Conservation (phyloP, 2,113 vertebrate species). For the Phodopus roborovskii region DNA sequence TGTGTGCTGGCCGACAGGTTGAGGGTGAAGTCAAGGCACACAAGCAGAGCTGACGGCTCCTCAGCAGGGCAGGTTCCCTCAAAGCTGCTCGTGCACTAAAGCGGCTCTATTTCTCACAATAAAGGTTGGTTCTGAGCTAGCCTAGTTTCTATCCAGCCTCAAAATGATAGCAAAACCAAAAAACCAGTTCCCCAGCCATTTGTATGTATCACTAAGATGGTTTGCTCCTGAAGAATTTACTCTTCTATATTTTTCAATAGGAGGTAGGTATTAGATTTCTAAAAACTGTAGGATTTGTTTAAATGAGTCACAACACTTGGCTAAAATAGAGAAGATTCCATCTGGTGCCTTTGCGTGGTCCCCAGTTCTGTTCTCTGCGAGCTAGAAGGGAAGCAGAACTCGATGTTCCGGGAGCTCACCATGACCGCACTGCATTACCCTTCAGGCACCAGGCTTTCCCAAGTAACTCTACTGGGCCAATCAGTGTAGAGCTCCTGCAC, state of each 20-base stretch:
- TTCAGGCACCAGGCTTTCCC: not conserved
- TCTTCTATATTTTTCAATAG: conserved; percentile 68
- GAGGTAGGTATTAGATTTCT: conserved; percentile 72
- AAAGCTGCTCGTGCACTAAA: not conserved
- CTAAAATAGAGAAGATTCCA: conserved; percentile 78
- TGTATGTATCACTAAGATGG: not conserved
- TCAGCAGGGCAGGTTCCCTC: not conserved
- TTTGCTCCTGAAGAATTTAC: conserved; percentile 70
- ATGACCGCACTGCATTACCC: not conserved
- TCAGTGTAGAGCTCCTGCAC: not conserved
- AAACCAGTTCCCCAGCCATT: not conserved
- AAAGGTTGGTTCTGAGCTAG: not conserved
- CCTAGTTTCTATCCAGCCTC: not conserved
- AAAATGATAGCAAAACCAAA: not conserved
- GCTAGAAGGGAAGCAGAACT: conserved; percentile 63
- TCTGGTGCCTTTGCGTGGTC: conserved; percentile 79
- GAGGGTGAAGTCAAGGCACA: not conserved
- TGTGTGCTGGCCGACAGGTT: not conserved
- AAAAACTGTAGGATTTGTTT: conserved; percentile 71
- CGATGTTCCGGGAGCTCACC: conserved; percentile 41
- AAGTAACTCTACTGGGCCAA: not conserved
- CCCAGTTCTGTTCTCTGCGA: conserved; percentile 59
- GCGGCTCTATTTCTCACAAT: not conserved
- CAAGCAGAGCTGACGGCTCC: not conserved
- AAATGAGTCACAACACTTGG: conserved; percentile 80